A percentile compares a stretch with the other conserved stretches of the same genome.
Evolutionary conservation across 2,797 vertebrate species (phyloP).

Genomic region (Siniperca scherzeri): DNA sequence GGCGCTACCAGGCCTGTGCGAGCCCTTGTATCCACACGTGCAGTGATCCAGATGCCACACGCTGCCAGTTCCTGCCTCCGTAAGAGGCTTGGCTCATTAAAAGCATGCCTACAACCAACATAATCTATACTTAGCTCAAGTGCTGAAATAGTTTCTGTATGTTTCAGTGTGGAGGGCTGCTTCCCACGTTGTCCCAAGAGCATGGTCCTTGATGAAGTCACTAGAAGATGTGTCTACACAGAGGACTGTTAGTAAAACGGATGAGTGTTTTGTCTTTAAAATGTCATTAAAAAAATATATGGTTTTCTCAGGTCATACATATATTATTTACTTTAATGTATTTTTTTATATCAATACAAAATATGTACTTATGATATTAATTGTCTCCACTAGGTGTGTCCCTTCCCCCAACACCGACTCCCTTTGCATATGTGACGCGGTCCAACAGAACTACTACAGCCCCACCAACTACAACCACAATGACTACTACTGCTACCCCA

Average conservation of each 20-base stretch:
- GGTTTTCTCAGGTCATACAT: not conserved
- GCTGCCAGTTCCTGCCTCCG: slow-evolving; percentile 94
- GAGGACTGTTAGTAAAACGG: slow-evolving; percentile 93
- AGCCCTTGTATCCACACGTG: slow-evolving; percentile 95
- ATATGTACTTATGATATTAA: slow-evolving; percentile 5
- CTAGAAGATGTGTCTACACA: slow-evolving; percentile 95
- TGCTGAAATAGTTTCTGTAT: slow-evolving; percentile 51
- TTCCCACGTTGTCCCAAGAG: slow-evolving; percentile 94
- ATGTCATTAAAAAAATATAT: not conserved
- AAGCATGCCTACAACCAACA: not conserved
- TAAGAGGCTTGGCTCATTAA: slow-evolving; percentile 81
- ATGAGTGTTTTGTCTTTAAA: slow-evolving; percentile 1
- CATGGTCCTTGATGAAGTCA: slow-evolving; percentile 97
- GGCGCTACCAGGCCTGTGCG: slow-evolving; percentile 94
- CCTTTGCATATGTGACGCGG: slow-evolving; percentile 84
- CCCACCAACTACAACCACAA: slow-evolving; percentile 54
- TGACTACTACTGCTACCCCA: slow-evolving; percentile 41
- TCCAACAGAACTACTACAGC: slow-evolving; percentile 83
- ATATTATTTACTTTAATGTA: not conserved
- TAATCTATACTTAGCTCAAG: slow-evolving; percentile 2
- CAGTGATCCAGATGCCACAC: slow-evolving; percentile 90
- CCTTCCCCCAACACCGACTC: slow-evolving; percentile 83
- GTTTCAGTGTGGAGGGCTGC: slow-evolving; percentile 95
- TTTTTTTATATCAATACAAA: not conserved
- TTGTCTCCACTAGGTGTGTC: slow-evolving; percentile 77